Percentiles rank a stretch among this genome's conserved stretches.
phyloP scores from a whole-genome alignment of 2,113 vertebrate genomes.

The Cygnus atratus region DNA sequence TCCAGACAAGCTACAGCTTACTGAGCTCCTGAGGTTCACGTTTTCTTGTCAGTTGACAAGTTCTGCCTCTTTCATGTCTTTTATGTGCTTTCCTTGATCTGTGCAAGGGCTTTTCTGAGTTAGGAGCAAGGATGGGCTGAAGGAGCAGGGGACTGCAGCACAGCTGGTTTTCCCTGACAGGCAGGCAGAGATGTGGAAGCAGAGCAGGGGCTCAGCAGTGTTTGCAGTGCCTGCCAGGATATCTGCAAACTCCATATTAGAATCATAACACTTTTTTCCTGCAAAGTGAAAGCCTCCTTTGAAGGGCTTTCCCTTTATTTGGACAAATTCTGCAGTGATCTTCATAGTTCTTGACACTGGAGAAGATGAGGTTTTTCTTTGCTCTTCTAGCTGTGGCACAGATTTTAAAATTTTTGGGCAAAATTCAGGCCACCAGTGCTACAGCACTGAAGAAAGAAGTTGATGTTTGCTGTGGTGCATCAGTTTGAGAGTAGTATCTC shows the following conservation, averaged over 20 bases:
- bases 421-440: background rate
- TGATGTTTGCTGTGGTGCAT: background rate
- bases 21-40: background rate
- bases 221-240: background rate
- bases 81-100: background rate
- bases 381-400: background rate
- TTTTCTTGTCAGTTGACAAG: background rate
- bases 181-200: background rate
- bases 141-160: accelerated
- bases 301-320: background rate
- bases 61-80: background rate
- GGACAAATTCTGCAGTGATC: background rate
- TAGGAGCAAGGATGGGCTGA: background rate
- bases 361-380: background rate
- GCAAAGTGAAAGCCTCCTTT: background rate
- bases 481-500: background rate
- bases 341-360: background rate
- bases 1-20: conserved; percentile 23
- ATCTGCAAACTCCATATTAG: background rate
- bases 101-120: background rate
- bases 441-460: background rate
- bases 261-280: background rate
- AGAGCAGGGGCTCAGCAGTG: background rate
- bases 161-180: background rate
- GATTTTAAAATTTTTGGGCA: background rate